A percentile compares a stretch with the other conserved stretches of the same genome.
Conservation (phyloP, 2,113 vertebrate species). For the Vanacampus margaritifer region DNA sequence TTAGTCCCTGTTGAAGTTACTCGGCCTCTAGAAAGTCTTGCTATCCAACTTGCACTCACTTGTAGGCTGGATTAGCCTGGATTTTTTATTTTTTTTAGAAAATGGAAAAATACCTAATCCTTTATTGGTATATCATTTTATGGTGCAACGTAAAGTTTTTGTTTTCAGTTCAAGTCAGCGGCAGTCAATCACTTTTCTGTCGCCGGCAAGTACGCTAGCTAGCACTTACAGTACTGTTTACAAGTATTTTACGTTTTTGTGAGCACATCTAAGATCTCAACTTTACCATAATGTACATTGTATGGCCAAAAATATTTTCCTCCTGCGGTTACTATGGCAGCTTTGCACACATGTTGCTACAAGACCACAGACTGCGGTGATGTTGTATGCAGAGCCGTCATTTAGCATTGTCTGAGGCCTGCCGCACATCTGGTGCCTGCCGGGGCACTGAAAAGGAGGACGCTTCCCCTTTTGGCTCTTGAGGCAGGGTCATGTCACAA, state of each 20-base stretch:
- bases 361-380: slow-evolving; percentile 28
- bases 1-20: neutral
- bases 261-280: neutral
- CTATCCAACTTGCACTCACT: neutral
- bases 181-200: no score
- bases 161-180: neutral
- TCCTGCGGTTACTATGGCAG: neutral
- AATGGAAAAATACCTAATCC: neutral
- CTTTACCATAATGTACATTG: neutral
- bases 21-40: neutral
- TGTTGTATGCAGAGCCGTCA: slow-evolving; percentile 16
- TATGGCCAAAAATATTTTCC: neutral
- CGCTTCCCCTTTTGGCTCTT: slow-evolving; percentile 28
- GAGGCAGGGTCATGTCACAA: slow-evolving; percentile 22
- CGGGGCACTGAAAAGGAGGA: slow-evolving; percentile 35
- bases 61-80: neutral
- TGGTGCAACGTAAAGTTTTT: neutral
- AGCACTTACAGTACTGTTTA: no score
- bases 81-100: neutral
- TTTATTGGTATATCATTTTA: neutral
- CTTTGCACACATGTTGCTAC: slow-evolving; percentile 13
- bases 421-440: slow-evolving; percentile 52
- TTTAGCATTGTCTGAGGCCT: slow-evolving; percentile 20
- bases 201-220: no score
- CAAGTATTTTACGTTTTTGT: neutral